A percentile compares a stretch with the other conserved stretches of the same genome.
Conservation (phyloP, 2,797 vertebrate species). For the Microhierax caerulescens region DNA sequence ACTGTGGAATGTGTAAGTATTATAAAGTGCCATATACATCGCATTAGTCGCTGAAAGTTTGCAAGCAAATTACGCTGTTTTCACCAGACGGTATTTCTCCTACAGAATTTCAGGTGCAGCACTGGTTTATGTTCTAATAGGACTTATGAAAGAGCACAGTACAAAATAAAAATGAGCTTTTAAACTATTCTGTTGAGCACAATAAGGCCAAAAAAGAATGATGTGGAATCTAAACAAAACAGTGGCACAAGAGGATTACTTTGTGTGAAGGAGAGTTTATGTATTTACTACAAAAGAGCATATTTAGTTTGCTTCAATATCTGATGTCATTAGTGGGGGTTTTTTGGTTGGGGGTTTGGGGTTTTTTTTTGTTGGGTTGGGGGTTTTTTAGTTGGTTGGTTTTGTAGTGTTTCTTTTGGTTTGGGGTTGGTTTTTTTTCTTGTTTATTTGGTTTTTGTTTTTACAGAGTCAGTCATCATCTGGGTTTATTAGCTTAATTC, state of each 20-base stretch:
- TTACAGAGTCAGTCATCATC: background rate
- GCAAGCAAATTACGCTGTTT: slow-evolving; percentile 43
- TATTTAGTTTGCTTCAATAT: background rate
- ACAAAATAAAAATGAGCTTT: background rate
- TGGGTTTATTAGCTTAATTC: background rate
- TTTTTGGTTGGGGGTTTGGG: no score
- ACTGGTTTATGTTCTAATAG: background rate
- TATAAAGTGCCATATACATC: slow-evolving; percentile 41
- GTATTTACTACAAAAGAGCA: background rate
- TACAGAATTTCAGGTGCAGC: background rate
- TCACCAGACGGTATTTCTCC: slow-evolving; percentile 20
- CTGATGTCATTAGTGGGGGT: background rate
- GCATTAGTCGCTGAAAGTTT: slow-evolving; percentile 36
- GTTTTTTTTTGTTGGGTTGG: no score
- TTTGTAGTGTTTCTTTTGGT: no score
- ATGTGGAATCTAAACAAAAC: background rate
- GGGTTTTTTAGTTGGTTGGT: no score
- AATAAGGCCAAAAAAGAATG: background rate
- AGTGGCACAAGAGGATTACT: background rate
- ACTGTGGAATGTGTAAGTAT: slow-evolving; percentile 61
- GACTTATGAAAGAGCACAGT: background rate
- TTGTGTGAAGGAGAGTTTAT: background rate
- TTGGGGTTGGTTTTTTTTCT: no score
- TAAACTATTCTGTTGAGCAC: background rate
- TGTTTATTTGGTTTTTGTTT: background rate